These are phyloP conservation scores for Drosophila sordidapex DNA, from an alignment of 2,888 invertebrate genomes.

Conservation along the genomic window DNA sequence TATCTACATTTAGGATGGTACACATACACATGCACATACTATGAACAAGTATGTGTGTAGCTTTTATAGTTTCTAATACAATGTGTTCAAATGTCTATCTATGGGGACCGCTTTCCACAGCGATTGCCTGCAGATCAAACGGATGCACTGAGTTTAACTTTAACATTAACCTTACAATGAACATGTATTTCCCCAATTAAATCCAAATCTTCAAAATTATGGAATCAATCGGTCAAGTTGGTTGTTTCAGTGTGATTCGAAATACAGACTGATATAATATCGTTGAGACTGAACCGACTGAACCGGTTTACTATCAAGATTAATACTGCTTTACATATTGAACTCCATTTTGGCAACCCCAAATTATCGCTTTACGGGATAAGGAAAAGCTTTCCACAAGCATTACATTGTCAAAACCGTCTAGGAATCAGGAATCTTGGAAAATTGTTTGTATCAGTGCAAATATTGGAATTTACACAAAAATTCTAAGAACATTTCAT, in stretches of 20 bases:
- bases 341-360: neutral
- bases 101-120: constrained; percentile 29
- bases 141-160: constrained; percentile 21
- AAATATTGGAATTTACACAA: neutral
- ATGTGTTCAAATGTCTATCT: constrained; percentile 43
- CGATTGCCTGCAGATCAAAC: constrained; percentile 19
- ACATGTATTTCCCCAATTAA: neutral
- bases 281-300: neutral
- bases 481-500: neutral
- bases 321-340: neutral
- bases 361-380: neutral
- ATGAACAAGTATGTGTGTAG: constrained; percentile 24
- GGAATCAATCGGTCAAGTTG: neutral
- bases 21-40: constrained; percentile 1
- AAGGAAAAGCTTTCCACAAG: neutral
- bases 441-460: neutral
- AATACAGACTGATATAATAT: neutral
- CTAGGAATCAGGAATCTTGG: neutral
- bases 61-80: constrained; percentile 36
- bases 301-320: neutral
- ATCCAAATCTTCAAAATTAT: neutral
- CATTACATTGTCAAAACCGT: neutral
- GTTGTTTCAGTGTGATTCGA: neutral
- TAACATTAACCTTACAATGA: constrained; percentile 9
- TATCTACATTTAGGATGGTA: constrained; percentile 24